Conservation (phyloP, 2,113 vertebrate species). For the Bettongia penicillata region DNA sequence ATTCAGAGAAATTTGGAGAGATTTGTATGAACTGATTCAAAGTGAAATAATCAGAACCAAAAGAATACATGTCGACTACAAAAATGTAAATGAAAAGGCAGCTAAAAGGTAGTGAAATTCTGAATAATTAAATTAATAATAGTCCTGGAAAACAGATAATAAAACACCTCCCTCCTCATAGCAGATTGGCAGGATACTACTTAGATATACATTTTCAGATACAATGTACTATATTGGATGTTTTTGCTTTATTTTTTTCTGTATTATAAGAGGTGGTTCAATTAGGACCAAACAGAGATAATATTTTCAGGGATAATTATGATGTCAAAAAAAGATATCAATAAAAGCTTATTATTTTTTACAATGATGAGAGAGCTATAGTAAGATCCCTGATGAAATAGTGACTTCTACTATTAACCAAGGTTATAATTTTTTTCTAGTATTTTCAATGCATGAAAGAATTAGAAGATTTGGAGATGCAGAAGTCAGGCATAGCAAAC, state of each 20-base stretch:
- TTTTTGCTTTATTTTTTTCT: not conserved
- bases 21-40: not conserved
- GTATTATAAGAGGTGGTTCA: not conserved
- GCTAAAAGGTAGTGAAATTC: not conserved
- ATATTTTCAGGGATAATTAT: not conserved
- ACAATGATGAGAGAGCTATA: not conserved
- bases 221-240: not conserved
- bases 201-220: not conserved
- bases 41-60: not conserved
- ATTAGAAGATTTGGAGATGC: constrained; percentile 78
- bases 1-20: not conserved
- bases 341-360: not conserved
- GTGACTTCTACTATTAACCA: constrained; percentile 48
- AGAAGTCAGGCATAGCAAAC: constrained; percentile 40
- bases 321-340: not conserved
- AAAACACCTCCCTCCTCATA: not conserved
- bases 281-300: not conserved
- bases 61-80: not conserved
- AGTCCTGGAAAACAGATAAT: not conserved
- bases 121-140: not conserved
- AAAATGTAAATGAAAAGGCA: not conserved
- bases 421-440: constrained; percentile 66
- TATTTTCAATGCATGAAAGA: constrained; percentile 81
- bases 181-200: not conserved
- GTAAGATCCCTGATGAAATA: not conserved